A percentile compares a stretch with the other conserved stretches of the same genome.
These are phyloP conservation scores for Halocynthia aurantium DNA, from an alignment of 23 tunicate species.

Conservation along the genomic window DNA sequence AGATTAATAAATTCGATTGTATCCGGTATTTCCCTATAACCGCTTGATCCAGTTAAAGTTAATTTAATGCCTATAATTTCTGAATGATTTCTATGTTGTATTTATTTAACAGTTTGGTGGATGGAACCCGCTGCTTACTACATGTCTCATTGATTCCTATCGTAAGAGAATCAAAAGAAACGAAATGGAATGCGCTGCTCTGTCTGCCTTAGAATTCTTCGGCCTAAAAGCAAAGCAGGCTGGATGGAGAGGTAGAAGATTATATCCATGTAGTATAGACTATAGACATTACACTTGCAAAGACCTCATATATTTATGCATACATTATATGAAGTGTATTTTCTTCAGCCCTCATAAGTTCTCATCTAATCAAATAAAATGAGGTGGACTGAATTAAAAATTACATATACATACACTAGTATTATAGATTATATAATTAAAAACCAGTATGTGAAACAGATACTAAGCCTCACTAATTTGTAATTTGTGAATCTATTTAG, in stretches of 20 bases:
- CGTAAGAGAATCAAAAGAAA: slow-evolving; percentile 32
- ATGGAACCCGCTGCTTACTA: slow-evolving; percentile 72
- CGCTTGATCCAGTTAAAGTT: neutral
- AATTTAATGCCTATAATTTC: too few species aligned
- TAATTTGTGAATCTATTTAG: slow-evolving; percentile 23
- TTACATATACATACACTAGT: neutral
- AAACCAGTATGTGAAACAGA: too few species aligned
- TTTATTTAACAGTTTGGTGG: slow-evolving; percentile 2
- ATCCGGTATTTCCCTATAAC: neutral
- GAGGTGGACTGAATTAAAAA: neutral
- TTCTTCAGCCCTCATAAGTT: neutral
- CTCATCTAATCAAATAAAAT: neutral
- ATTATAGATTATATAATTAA: neutral
- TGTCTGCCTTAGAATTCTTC: slow-evolving; percentile 41
- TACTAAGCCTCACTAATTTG: neutral
- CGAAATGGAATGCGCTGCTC: slow-evolving; percentile 47
- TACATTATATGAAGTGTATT: too few species aligned
- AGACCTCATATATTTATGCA: too few species aligned
- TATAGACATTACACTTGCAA: too few species aligned
- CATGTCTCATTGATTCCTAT: slow-evolving; percentile 46
- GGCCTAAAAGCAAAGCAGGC: slow-evolving; percentile 57
- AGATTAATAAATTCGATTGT: neutral
- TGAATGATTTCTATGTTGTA: neutral
- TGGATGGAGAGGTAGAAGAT: slow-evolving; percentile 63
- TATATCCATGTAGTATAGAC: too few species aligned